Evolutionary conservation across 92 coral and sea anemone genomes (phyloP).

Genomic region (Phenganax subtilis): DNA sequence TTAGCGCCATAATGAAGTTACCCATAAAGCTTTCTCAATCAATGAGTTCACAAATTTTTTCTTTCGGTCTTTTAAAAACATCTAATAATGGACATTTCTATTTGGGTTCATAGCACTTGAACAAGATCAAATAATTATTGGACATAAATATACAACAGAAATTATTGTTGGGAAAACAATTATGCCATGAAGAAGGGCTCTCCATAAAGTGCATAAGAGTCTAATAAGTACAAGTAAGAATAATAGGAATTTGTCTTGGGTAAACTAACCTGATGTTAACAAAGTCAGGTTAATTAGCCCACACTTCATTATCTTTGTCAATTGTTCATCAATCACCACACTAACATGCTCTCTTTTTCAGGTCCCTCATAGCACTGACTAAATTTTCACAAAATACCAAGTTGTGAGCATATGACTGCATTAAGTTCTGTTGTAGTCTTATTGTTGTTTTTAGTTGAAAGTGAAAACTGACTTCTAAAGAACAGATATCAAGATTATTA

Average conservation of each 20-base stretch:
- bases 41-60: neutral
- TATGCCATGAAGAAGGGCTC: conserved; percentile 1
- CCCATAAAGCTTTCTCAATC: neutral
- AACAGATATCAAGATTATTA: too few relatives aligned
- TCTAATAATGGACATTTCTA: neutral
- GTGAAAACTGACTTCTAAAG: too few relatives aligned
- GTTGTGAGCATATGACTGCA: too few relatives aligned
- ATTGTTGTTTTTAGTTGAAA: too few relatives aligned
- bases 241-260: neutral
- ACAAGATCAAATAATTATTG: conserved; percentile 28
- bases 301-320: too few relatives aligned
- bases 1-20: too few relatives aligned
- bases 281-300: too few relatives aligned
- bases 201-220: conserved; percentile 21
- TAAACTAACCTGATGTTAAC: neutral
- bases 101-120: conserved; percentile 30
- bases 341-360: too few relatives aligned
- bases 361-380: too few relatives aligned
- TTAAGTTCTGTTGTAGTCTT: too few relatives aligned
- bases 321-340: too few relatives aligned
- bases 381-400: too few relatives aligned
- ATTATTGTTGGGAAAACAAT: conserved; percentile 20
- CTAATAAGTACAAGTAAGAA: conserved; percentile 12
- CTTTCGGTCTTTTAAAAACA: neutral
- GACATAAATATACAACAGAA: conserved; percentile 35